Evolutionary conservation across 2,113 vertebrate species (phyloP).

Genomic region (Trogon surrucura): DNA sequence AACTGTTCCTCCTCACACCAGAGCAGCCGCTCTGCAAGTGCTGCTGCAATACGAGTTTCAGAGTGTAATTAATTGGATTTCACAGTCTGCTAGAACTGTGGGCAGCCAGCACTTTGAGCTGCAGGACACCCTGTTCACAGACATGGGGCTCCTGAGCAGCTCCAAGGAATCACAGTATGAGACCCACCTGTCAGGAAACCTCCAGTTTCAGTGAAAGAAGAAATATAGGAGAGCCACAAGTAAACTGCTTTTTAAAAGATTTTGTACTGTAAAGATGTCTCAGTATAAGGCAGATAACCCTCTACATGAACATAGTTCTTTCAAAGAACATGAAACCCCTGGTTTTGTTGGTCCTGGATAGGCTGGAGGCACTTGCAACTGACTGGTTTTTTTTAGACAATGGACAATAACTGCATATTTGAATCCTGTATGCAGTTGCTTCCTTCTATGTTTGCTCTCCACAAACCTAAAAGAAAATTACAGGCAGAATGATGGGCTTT

Average conservation of each 20-base stretch:
- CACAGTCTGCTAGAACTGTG: conserved; percentile 9
- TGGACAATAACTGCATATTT: not conserved
- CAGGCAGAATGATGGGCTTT: not conserved
- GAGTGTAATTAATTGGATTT: conserved; percentile 57
- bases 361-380: not conserved
- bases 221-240: not conserved
- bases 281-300: not conserved
- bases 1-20: conserved; percentile 9
- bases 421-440: not conserved
- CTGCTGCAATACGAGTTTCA: conserved; percentile 2
- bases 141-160: not conserved
- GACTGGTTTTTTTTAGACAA: not conserved
- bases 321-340: not conserved
- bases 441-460: not conserved
- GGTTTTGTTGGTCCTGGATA: not conserved
- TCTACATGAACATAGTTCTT: rapidly evolving
- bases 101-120: not conserved
- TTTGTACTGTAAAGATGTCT: not conserved
- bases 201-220: not conserved
- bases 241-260: not conserved
- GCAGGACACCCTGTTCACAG: not conserved
- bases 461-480: not conserved
- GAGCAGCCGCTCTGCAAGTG: not conserved
- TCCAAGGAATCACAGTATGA: not conserved
- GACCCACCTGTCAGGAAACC: not conserved